Evolutionary conservation across 2,113 vertebrate genomes (phyloP).

Genomic region (Chaenogobius annularis): DNA sequence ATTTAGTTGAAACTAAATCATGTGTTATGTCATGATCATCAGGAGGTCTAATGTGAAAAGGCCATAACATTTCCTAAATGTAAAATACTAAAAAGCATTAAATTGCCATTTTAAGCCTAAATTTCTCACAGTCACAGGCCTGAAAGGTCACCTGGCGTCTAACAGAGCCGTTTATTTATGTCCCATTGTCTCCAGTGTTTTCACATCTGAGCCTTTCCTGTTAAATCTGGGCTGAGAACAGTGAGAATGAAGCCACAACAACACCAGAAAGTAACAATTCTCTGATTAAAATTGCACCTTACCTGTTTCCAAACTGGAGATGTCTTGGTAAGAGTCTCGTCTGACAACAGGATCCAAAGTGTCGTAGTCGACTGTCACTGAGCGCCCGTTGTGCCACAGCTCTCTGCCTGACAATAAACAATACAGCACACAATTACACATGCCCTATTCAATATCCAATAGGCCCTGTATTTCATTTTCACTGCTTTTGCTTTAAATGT

Average conservation of each 20-base stretch:
- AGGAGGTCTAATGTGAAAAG: not conserved
- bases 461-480: not conserved
- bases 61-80: not conserved
- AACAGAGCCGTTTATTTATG: constrained; percentile 1
- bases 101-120: not conserved
- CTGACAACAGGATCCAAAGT: constrained; percentile 84
- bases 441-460: not conserved
- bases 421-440: not conserved
- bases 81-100: not conserved
- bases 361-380: constrained; percentile 83
- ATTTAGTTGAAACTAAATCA: no score
- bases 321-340: constrained; percentile 86
- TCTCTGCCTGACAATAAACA: constrained; percentile 68
- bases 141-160: constrained; percentile 4
- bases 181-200: not conserved
- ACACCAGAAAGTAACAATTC: not conserved
- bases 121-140: not conserved
- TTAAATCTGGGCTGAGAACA: constrained; percentile 12
- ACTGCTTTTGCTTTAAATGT: not conserved
- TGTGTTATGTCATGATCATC: not conserved
- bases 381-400: constrained; percentile 73
- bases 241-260: constrained; percentile 21
- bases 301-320: constrained; percentile 77
- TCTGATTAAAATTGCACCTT: not conserved
- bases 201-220: constrained; percentile 6